Evolutionary conservation across 2,888 invertebrate species (phyloP).

Genomic region (Coleophora flavipennella): DNA sequence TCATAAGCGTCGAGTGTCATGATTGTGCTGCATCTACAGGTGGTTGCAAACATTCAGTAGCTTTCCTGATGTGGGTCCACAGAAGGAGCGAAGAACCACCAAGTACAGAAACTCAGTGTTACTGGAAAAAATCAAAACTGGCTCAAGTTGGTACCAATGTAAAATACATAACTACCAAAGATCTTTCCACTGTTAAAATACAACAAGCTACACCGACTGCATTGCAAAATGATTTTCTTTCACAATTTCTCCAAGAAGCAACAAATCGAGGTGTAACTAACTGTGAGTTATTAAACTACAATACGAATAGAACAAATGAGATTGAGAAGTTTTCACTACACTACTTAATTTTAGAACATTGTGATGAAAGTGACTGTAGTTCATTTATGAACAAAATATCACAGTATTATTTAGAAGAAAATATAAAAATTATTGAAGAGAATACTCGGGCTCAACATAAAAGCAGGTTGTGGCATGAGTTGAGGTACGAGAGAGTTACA

Average conservation of each 20-base stretch:
- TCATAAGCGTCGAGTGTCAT: conserved; percentile 16
- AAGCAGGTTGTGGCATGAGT: conserved; percentile 14
- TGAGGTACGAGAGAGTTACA: conserved; percentile 17
- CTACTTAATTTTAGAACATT: conserved; percentile 9
- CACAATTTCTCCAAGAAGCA: conserved; percentile 16
- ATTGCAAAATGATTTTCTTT: conserved; percentile 12
- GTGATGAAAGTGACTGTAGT: too few species aligned
- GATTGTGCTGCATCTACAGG: conserved; percentile 23
- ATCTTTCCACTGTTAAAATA: too few species aligned
- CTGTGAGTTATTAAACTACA: conserved; percentile 21
- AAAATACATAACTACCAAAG: conserved; percentile 22
- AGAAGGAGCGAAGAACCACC: conserved; percentile 28
- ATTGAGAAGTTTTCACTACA: conserved; percentile 12
- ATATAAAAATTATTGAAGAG: too few species aligned
- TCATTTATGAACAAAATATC: too few species aligned
- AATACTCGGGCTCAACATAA: conserved; percentile 12
- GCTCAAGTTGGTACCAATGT: too few species aligned
- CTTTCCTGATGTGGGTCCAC: conserved; percentile 28
- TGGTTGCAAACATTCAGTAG: conserved; percentile 28
- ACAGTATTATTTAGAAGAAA: too few species aligned
- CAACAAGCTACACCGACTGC: conserved; percentile 13
- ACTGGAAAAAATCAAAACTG: conserved; percentile 27
- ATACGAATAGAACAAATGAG: conserved; percentile 12
- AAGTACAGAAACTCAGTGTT: conserved; percentile 21
- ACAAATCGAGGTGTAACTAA: conserved; percentile 16